Evolutionary conservation across 2,888 invertebrate species (phyloP), one percentile per base, ranked within the genome.

Genomic region (Drosophila villosipedis): DNA sequence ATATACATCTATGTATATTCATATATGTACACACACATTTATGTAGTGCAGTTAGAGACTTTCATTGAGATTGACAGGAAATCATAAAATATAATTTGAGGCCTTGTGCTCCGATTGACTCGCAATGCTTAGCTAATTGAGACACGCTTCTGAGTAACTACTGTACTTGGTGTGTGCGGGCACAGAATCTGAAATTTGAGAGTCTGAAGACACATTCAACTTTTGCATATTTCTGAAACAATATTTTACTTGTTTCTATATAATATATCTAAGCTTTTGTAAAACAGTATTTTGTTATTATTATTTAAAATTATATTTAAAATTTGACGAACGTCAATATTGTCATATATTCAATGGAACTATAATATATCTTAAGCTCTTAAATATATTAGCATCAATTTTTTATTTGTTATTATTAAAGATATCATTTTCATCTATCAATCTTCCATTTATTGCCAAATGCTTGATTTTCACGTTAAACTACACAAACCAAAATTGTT

Each of bases 21-120:
- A 14, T 28, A 14, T 14, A 41, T 9, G 14, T 16, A 25, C 1
- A 16, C 3, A 9, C 0, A 28, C 10, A 28, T 33, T 49, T 22
- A 37, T 74, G 59, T 69, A 58, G 67, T 63, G 63, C 77, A 85
- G 78, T 73, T 80, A 72, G 74, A 76, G 64, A 64, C 74, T 68
- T 78, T 85, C 69, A 90, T 85, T 69, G 70, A 81, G 90, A 89
- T 76, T 85, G 85, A 85, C 85, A 90, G 85, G 90, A 85, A 89
- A 90, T 89, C 90, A 76, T 90, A 86, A 90, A 89, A 68, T 81
- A 76, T 89, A 78, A 89, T 78, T 78, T 61, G 73, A 85, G 76
- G 71, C 89, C 76, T 73, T 66, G 52, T 53, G 28, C 70, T 58
- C 65, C 52, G 77, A 70, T 83, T 75, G 86, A 60, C 70, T 78